A percentile compares a stretch with the other conserved stretches of the same genome.
Conservation (phyloP, 2,888 invertebrate species). For the Scotopteryx bipunctaria region DNA sequence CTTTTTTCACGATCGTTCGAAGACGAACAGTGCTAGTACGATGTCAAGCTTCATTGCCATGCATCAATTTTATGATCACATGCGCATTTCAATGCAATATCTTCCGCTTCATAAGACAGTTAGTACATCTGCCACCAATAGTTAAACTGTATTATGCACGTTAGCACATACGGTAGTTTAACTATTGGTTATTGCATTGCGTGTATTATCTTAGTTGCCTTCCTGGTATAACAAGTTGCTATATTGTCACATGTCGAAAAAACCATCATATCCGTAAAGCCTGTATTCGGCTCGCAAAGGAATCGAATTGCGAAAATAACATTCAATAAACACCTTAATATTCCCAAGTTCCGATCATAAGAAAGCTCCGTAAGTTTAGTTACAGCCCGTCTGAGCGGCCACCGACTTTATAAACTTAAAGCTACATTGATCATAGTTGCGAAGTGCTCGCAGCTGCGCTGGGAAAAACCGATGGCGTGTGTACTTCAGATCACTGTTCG, state of each 20-base stretch:
- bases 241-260: not conserved
- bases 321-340: conserved; percentile 4
- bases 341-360: conserved; percentile 3
- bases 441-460: conserved; percentile 28
- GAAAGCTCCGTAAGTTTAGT: conserved; percentile 10
- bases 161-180: too few relatives aligned
- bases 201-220: not conserved
- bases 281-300: not conserved
- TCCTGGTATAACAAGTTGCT: not conserved
- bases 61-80: conserved; percentile 22
- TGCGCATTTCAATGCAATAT: conserved; percentile 21
- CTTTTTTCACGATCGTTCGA: too few relatives aligned
- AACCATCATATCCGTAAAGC: not conserved
- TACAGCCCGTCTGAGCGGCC: conserved; percentile 9
- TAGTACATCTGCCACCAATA: not conserved
- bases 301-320: not conserved
- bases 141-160: not conserved
- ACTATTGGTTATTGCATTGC: conserved; percentile 5
- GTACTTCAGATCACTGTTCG: conserved; percentile 32
- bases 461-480: conserved; percentile 20
- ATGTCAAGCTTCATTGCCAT: conserved; percentile 17
- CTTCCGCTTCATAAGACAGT: not conserved
- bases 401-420: conserved; percentile 22
- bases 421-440: conserved; percentile 28
- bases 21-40: not conserved